Evolutionary conservation across 2,888 invertebrate genomes (phyloP), one percentile per base, ranked within the genome.

Genomic region (Scaptomyza tumidula): DNA sequence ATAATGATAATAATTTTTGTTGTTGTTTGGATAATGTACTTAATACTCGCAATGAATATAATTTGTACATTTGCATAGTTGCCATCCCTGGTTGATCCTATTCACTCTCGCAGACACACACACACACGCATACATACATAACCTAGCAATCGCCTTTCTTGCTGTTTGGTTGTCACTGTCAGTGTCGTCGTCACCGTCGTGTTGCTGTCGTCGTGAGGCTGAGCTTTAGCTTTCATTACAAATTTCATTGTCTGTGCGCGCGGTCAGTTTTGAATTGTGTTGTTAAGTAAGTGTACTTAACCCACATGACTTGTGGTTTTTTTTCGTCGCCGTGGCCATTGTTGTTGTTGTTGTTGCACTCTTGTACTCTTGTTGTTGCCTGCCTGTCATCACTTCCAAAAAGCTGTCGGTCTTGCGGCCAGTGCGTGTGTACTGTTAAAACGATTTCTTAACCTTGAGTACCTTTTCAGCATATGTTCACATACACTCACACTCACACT

Each of bases 251-350:
- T 86, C 80, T 85, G 88, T 70, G 72, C 71, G 82, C 83, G 76
- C 80, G 85, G 85, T 81, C 82, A 85, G 64, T 77, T 88, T 87
- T 67, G 86, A 75, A 87, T 87, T 86, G 86, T 82, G 83, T 76
- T 86, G 77, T 87, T 86, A 88, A 89, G 86, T 87, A 79, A 87
- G 88, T 85, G 89, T 86, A 86, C 89, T 86, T 86, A 86, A 86
- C 85, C 85, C 89, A 86, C 86, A 86, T 86, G 83, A 84, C 83
- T 84, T 88, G 89, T 71, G 89, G 85, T 84, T 84, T 86, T 84
- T 86, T 86, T 69, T 64, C 67, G 56, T 19, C 62, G 48, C 45
- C 52, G 45, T 46, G 39, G 43, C 44, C 41, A 31, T 43, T 74
- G 53, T 56, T 69, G 61, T 48, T 41, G 14, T 62, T 62, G 44